These are phyloP conservation scores for Hylomyscus alleni DNA, from an alignment of 2,797 vertebrate species.

Conservation along the genomic window DNA sequence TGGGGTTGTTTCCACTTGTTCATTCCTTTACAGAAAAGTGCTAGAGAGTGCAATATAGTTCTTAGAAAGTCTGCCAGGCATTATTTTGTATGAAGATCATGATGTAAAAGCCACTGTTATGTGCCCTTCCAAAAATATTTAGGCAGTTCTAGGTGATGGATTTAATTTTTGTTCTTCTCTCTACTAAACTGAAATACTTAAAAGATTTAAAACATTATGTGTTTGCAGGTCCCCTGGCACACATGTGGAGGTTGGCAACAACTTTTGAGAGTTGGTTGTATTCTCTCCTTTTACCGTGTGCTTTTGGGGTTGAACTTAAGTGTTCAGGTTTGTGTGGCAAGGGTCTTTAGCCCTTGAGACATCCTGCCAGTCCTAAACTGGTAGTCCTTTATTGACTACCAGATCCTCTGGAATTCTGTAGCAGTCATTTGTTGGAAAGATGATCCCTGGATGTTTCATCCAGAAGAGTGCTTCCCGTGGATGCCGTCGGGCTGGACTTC, in stretches of 20 bases:
- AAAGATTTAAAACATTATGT: neutral
- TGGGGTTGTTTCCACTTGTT: neutral
- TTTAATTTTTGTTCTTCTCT: slow-evolving; percentile 8
- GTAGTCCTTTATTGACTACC: neutral
- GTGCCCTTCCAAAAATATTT: slow-evolving; percentile 22
- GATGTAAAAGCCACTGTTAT: neutral
- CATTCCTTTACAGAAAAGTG: slow-evolving; percentile 19
- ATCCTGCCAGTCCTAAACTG: neutral
- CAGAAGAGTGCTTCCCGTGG: neutral
- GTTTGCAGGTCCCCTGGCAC: neutral
- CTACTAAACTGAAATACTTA: neutral
- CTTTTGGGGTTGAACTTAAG: neutral
- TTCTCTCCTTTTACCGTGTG: neutral
- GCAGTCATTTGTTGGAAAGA: neutral
- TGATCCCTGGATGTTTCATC: neutral
- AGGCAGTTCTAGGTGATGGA: neutral
- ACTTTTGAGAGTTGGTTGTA: neutral
- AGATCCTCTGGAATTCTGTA: neutral
- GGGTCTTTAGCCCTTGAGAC: neutral
- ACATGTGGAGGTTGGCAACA: neutral
- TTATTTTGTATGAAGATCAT: neutral
- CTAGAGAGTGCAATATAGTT: neutral
- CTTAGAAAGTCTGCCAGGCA: neutral
- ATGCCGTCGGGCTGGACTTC: neutral
- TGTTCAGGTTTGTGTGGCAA: neutral